Percentiles rank a stretch among this genome's conserved stretches.
Conservation (phyloP, 2,113 vertebrate species). For the Steatornis caripensis region DNA sequence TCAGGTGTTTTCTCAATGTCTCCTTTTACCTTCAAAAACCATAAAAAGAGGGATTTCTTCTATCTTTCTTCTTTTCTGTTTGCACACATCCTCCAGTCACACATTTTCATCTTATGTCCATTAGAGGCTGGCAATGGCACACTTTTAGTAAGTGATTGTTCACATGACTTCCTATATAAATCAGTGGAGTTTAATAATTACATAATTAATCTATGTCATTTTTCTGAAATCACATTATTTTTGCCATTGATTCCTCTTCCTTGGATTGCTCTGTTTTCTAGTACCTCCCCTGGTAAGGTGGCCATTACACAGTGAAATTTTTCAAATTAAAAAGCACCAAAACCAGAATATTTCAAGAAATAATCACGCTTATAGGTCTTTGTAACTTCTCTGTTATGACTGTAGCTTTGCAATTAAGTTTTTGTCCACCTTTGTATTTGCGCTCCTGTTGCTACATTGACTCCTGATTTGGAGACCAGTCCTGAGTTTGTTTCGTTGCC, state of each 20-base stretch:
- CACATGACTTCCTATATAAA: neutral
- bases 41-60: neutral
- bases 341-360: neutral
- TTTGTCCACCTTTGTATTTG: neutral
- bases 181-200: neutral
- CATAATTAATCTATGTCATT: neutral
- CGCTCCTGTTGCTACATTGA: neutral
- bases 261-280: neutral
- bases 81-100: neutral
- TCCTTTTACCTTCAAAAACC: neutral
- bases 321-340: neutral
- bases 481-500: neutral
- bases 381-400: neutral
- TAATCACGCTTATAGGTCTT: neutral
- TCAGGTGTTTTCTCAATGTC: neutral
- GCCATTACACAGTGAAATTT: neutral
- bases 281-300: neutral
- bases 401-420: neutral
- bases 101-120: neutral
- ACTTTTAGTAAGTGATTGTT: neutral
- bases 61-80: neutral
- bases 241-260: neutral
- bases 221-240: neutral
- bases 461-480: neutral
- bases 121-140: neutral